phyloP scores from a whole-genome alignment of 2,888 invertebrate genomes.

The Papilio gigon region DNA sequence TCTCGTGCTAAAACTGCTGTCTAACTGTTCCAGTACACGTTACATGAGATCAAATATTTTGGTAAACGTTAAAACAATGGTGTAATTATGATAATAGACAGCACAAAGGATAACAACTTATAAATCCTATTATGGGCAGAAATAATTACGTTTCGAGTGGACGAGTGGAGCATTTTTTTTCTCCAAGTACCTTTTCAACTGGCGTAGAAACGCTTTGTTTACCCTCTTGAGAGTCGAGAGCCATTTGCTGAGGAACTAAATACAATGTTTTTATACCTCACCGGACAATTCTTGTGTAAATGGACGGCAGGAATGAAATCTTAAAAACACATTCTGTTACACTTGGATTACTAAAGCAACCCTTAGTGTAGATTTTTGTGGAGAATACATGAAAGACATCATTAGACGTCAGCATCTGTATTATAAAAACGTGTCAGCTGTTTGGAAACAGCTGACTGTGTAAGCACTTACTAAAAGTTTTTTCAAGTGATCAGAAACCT shows the following conservation, averaged over 20 bases:
- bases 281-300: conserved; percentile 14
- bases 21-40: neutral
- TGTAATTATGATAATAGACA: conserved; percentile 24
- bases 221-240: conserved; percentile 54
- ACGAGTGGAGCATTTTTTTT: conserved; percentile 56
- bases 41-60: conserved; percentile 5
- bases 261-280: conserved; percentile 45
- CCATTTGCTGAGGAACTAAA: conserved; percentile 46
- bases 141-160: conserved; percentile 67
- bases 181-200: conserved; percentile 57
- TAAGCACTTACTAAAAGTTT: conserved; percentile 22
- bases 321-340: neutral
- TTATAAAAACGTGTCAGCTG: conserved; percentile 6
- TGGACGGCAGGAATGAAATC: neutral
- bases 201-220: conserved; percentile 67
- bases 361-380: neutral
- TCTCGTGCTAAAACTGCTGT: neutral
- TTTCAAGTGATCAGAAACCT: conserved; percentile 34
- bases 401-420: neutral
- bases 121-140: conserved; percentile 59
- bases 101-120: conserved; percentile 43
- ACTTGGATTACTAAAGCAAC: neutral
- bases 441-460: conserved; percentile 13
- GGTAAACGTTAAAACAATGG: conserved; percentile 21
- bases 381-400: neutral